Evolutionary conservation across 2,797 vertebrate genomes (phyloP), one percentile per base, ranked within the genome.

Genomic region (Siniperca scherzeri): DNA sequence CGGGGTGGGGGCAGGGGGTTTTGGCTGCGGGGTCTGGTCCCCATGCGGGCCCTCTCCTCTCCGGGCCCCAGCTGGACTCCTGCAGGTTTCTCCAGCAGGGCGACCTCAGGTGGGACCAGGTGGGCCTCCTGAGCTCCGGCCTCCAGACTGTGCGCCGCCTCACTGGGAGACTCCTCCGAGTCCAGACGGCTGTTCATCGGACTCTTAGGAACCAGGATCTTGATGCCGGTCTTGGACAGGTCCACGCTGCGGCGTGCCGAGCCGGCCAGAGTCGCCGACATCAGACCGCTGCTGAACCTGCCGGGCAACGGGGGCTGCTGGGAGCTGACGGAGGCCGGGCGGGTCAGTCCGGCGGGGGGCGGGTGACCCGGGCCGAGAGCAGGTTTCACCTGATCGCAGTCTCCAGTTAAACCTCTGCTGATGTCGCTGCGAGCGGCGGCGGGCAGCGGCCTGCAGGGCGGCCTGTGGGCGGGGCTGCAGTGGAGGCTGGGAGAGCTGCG

Each of bases 141-240:
- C 84, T 98, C 97, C 87, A 97, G 91, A 83, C 97, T 97, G 87
- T 97, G 97, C 0, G 97, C 96, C 57, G 96, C 97, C 92, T 98
- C 97, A 0, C 95, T 97, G 36, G 96, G 97, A 62, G 97, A 98
- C 77, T 97, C 96, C 71, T 99, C 97, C 0, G 96, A 94, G 22
- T 97, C 91, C 66, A 94, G 96, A 48, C 96, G 96, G 87, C 94
- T 96, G 92, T 97, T 98, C 95, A 99, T 96, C 3, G 98, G 98
- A 85, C 98, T 99, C 93, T 97, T 98, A n/a, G 98, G 98, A 82
- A 99, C 98, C 70, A 99, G 95, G 77, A 99, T 99, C 95, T 99
- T 99, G 77, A 99, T 99, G 56, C 98, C 97, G 7, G 97, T 97
- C 92, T 97, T 97, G 48, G 97, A 93, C 56, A 99, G 96, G 93